Percentiles rank a stretch among this genome's conserved stretches.
phyloP scores from a whole-genome alignment of 1,140 invertebrate species.

The Pogonomyrmex californicus region DNA sequence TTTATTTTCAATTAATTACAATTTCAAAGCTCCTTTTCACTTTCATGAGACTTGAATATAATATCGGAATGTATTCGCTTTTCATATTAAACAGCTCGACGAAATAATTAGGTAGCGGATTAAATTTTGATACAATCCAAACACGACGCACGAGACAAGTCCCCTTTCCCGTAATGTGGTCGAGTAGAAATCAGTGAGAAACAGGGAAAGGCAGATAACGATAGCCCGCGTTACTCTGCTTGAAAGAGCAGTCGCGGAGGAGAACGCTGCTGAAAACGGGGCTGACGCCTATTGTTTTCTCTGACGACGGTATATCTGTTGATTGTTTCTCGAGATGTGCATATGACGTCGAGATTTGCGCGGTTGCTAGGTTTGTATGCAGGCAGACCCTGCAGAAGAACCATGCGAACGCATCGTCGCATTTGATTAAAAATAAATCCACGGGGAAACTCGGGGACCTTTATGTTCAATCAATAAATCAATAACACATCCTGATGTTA shows the following conservation, averaged over 20 bases:
- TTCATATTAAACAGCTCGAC: not conserved
- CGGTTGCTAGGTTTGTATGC: slow-evolving; percentile 19
- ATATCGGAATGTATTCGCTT: not conserved
- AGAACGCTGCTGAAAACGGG: slow-evolving; percentile 40
- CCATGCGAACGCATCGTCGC: not conserved
- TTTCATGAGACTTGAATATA: not conserved
- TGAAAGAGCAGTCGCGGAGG: slow-evolving; percentile 61
- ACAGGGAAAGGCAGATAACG: slow-evolving; percentile 43
- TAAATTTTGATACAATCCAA: slow-evolving; percentile 35
- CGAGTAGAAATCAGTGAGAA: slow-evolving; percentile 33
- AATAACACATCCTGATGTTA: not conserved
- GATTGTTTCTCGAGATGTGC: slow-evolving; percentile 58
- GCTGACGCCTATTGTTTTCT: slow-evolving; percentile 62
- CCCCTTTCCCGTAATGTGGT: not conserved
- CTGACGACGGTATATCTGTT: slow-evolving; percentile 50
- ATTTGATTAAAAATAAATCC: slow-evolving; percentile 69
- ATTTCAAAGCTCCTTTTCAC: not conserved
- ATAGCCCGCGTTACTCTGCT: slow-evolving; percentile 52
- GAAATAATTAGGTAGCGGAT: slow-evolving; percentile 8
- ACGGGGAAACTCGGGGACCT: not conserved
- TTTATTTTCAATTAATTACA: not conserved
- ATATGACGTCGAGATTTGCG: slow-evolving; percentile 64
- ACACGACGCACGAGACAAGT: not conserved
- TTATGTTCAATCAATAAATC: slow-evolving; percentile 27
- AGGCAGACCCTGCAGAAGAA: not conserved